phyloP scores from a whole-genome alignment of 2,113 vertebrate genomes.

The Turnix velox region DNA sequence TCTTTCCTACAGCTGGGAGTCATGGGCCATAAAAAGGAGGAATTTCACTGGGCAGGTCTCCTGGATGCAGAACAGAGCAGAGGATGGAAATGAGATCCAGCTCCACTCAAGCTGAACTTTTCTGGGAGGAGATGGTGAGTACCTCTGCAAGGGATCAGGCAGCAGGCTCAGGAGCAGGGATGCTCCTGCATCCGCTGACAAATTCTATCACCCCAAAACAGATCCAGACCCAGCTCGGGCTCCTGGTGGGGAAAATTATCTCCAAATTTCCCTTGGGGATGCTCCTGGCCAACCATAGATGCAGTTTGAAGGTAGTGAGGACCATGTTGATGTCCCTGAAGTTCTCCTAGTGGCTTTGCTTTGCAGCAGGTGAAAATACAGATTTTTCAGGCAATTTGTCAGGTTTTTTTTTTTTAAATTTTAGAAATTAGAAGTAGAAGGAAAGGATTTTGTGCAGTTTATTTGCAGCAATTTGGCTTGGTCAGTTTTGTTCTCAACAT shows the following conservation, averaged over 20 bases:
- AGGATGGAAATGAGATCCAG: slow-evolving; percentile 14
- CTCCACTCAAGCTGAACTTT: not conserved
- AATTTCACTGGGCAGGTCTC: slow-evolving; percentile 8
- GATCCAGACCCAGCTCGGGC: not conserved
- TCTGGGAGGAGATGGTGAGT: rapidly evolving
- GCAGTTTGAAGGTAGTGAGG: rapidly evolving
- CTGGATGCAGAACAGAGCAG: slow-evolving; percentile 37
- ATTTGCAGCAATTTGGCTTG: not conserved
- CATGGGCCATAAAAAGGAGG: not conserved
- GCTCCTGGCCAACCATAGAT: not conserved
- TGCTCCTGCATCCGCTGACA: not conserved
- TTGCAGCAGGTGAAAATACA: not conserved
- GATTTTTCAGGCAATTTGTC: not conserved
- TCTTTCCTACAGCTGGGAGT: not conserved
- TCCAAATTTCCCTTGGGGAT: not conserved
- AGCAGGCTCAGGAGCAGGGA: rapidly evolving
- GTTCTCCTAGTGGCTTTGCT: not conserved
- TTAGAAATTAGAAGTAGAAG: no score
- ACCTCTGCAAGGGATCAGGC: not conserved
- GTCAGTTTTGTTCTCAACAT: not conserved
- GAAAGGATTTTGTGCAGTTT: not conserved
- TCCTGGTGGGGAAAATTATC: not conserved
- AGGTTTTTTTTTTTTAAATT: no score
- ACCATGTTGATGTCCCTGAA: rapidly evolving
- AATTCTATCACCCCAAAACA: rapidly evolving